Conservation (phyloP, 1,140 invertebrate species). For the Bombus waltoni region DNA sequence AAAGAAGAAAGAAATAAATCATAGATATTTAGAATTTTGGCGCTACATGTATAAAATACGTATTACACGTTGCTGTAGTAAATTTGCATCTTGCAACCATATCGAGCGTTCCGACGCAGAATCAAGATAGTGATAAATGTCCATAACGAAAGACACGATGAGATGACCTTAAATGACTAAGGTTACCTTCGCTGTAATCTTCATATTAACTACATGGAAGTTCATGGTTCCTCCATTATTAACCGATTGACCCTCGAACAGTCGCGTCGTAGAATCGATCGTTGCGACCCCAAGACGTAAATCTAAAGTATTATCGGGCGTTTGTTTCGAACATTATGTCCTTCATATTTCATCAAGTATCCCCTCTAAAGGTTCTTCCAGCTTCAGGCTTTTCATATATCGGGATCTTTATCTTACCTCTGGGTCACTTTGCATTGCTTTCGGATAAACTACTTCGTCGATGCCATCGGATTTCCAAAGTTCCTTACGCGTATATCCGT, state of each 20-base stretch:
- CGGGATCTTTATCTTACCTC: not conserved
- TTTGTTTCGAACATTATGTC: slow-evolving; percentile 17
- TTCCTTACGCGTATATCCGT: not conserved
- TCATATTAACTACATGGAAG: too few relatives aligned
- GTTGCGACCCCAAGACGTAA: too few relatives aligned
- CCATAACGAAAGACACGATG: not conserved
- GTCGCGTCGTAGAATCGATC: not conserved
- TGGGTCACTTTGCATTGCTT: not conserved
- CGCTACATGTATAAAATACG: not conserved
- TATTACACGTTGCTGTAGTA: not conserved
- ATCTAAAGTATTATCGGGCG: slow-evolving; percentile 1
- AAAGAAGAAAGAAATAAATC: too few relatives aligned
- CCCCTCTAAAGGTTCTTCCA: not conserved
- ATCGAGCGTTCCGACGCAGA: too few relatives aligned
- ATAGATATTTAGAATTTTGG: not conserved
- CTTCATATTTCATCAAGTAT: slow-evolving; percentile 13
- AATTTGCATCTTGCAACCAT: not conserved
- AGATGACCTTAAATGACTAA: not conserved
- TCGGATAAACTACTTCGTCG: not conserved
- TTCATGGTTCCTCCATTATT: not conserved
- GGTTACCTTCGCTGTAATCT: not conserved
- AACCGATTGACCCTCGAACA: not conserved
- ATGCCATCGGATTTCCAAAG: not conserved
- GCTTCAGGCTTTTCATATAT: not conserved
- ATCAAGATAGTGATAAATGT: not conserved